phyloP scores from a whole-genome alignment of 2,113 vertebrate genomes.

The Hassar affinis region DNA sequence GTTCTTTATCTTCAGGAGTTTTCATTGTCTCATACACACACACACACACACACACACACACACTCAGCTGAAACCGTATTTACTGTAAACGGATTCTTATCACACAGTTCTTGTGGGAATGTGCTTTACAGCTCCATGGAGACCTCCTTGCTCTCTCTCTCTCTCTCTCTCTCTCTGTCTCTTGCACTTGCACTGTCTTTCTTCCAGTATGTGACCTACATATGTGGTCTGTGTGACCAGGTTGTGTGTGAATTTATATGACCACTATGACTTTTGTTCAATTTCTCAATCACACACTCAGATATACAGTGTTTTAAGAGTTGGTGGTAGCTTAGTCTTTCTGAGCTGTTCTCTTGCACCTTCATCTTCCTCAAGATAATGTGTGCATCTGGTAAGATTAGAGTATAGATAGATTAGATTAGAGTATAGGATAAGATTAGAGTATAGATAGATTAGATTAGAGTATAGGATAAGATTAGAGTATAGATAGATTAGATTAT shows the following conservation, averaged over 20 bases:
- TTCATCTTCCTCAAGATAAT: constrained; percentile 13
- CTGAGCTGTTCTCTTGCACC: constrained; percentile 8
- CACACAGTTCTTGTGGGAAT: neutral
- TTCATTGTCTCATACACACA: too few relatives aligned
- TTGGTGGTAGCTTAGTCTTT: constrained; percentile 32
- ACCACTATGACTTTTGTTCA: too few relatives aligned
- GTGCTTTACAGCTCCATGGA: constrained; percentile 1
- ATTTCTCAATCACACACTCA: neutral
- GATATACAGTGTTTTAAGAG: constrained; percentile 28
- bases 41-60: neutral
- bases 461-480: too few relatives aligned
- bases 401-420: too few relatives aligned
- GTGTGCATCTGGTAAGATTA: neutral
- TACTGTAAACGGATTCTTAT: neutral
- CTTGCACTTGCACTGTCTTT: too few relatives aligned
- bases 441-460: too few relatives aligned
- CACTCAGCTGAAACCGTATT: neutral
- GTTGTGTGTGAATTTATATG: too few relatives aligned
- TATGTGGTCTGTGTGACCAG: too few relatives aligned
- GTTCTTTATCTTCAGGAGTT: neutral
- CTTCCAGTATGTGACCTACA: too few relatives aligned
- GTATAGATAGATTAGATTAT: too few relatives aligned
- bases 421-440: neutral
- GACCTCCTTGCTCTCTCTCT: neutral
- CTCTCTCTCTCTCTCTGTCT: neutral